Percentiles rank a stretch among this genome's conserved stretches.
Evolutionary conservation across 2,113 vertebrate species (phyloP).

Genomic region (Uria lomvia): DNA sequence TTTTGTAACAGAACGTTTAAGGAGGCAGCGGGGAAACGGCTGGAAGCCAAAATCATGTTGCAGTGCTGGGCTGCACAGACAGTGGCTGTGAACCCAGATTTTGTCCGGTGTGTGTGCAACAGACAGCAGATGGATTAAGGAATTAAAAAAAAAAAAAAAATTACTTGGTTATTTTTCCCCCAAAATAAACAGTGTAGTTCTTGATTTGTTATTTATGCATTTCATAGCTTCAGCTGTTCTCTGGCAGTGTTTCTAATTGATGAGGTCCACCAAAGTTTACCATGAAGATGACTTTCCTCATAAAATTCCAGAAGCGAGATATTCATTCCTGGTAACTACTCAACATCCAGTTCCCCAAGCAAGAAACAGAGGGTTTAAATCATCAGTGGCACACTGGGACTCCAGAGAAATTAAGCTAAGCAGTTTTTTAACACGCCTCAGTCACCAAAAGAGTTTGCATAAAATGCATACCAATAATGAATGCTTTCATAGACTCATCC

Average conservation of each 20-base stretch:
- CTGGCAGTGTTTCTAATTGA: neutral
- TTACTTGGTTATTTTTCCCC: rapidly evolving
- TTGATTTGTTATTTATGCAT: neutral
- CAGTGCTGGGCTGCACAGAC: neutral
- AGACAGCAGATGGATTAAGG: neutral
- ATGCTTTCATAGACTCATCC: slow-evolving; percentile 28
- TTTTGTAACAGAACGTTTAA: neutral
- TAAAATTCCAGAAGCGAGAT: neutral
- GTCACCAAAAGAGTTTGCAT: neutral
- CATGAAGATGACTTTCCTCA: neutral
- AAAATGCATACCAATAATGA: slow-evolving; percentile 22
- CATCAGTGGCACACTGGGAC: neutral
- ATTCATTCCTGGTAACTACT: neutral
- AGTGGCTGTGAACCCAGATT: neutral
- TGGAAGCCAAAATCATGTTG: neutral
- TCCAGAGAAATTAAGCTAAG: slow-evolving; percentile 6
- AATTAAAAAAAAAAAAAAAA: neutral
- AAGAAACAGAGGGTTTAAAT: slow-evolving; percentile 34
- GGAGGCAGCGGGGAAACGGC: neutral
- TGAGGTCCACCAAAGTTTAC: neutral
- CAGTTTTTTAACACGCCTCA: neutral
- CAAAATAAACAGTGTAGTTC: neutral
- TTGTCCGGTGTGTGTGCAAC: neutral
- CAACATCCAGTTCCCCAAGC: neutral
- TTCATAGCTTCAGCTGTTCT: neutral